These are phyloP conservation scores for Pogonomyrmex californicus DNA, from an alignment of 1,140 invertebrate genomes.

Conservation along the genomic window DNA sequence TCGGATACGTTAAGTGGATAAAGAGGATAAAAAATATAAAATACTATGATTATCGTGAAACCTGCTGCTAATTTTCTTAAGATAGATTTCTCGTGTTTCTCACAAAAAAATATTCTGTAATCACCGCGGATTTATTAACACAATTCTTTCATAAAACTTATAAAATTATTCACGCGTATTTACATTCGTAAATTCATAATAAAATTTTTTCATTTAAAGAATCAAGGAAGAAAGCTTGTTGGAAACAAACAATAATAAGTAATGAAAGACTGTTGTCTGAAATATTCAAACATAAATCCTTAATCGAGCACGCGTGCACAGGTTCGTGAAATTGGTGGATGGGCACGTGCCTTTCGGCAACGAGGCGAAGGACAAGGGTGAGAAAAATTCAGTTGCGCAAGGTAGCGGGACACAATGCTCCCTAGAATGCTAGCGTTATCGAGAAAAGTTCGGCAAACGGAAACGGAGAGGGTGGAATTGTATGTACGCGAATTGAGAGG, in stretches of 20 bases:
- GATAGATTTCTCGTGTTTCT: neutral
- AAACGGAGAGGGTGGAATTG: constrained; percentile 79
- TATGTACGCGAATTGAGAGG: constrained; percentile 71
- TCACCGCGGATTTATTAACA: neutral
- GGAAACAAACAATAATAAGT: neutral
- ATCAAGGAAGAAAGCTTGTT: neutral
- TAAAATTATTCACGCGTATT: neutral
- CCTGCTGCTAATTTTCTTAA: neutral
- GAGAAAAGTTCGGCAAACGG: constrained; percentile 77
- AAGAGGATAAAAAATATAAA: neutral
- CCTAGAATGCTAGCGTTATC: constrained; percentile 76
- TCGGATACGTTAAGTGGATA: neutral
- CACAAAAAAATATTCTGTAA: neutral
- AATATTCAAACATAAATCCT: constrained; percentile 34
- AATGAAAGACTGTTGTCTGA: neutral
- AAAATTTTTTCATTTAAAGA: neutral
- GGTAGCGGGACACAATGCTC: constrained; percentile 72
- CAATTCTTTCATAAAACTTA: neutral
- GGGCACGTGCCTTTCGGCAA: constrained; percentile 36
- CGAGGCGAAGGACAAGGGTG: constrained; percentile 60
- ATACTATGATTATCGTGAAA: neutral
- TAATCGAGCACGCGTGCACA: constrained; percentile 76
- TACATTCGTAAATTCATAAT: neutral
- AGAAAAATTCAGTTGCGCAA: constrained; percentile 76
- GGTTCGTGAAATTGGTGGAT: constrained; percentile 75